Conservation (phyloP, 2,888 invertebrate species). For the Eilema caniola region DNA sequence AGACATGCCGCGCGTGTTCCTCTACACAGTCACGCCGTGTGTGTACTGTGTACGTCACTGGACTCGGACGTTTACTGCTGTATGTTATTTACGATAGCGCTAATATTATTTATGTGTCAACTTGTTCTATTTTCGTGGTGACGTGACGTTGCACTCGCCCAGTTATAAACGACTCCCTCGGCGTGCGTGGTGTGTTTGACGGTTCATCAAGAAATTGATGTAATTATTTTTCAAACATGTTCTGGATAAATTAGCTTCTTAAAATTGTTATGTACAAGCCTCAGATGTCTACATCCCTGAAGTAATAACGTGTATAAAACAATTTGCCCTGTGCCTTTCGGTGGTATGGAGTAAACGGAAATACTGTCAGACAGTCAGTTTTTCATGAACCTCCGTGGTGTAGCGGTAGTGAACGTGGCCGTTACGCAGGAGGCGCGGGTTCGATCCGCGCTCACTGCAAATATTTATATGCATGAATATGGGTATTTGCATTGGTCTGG, state of each 20-base stretch:
- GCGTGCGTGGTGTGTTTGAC: slow-evolving; percentile 26
- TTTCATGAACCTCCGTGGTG: no score
- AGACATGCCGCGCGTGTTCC: neutral
- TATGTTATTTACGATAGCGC: slow-evolving; percentile 72
- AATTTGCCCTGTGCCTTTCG: neutral
- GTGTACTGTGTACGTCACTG: slow-evolving; percentile 22
- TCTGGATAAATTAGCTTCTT: neutral
- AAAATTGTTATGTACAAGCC: neutral
- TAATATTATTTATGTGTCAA: slow-evolving; percentile 85
- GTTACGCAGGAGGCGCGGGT: no score
- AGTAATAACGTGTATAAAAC: neutral
- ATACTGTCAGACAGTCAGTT: neutral
- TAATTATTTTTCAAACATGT: neutral
- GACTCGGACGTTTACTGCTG: slow-evolving; percentile 43
- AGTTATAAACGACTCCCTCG: slow-evolving; percentile 29
- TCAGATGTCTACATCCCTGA: neutral
- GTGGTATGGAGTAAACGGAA: neutral
- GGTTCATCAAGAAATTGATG: slow-evolving; percentile 73
- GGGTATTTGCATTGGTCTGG: no score
- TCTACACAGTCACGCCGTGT: neutral
- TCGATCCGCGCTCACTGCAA: no score
- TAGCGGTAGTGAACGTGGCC: no score
- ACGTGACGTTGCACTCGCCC: slow-evolving; percentile 54
- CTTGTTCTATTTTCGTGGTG: slow-evolving; percentile 76
- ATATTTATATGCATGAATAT: no score